Evolutionary conservation across 1,140 invertebrate species (phyloP), one percentile per base, ranked within the genome.

Genomic region (Drosophila novamexicana): DNA sequence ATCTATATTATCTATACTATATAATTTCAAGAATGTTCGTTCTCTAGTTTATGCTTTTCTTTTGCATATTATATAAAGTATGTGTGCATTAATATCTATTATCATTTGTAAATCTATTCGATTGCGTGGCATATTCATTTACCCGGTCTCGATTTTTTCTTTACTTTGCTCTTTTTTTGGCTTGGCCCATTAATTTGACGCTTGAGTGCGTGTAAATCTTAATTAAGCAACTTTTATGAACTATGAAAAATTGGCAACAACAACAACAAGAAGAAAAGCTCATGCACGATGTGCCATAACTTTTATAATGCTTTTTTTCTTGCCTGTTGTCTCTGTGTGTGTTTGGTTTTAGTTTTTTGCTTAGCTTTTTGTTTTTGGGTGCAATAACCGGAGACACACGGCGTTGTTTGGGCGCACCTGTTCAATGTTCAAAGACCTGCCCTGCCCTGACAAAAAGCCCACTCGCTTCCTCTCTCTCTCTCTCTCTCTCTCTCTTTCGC

Each of bases 211-310:
- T 76, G 67, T 72, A 67, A 67, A 59, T 72, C 73, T 76, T 79
- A 79, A 79, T 79, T 76, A 76, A 61, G 64, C 73, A 76, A 79
- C 53, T 72, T 76, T 76, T 76, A 73, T 72, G 58, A 64, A 76
- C 58, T 66, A 62, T 72, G 62, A 63, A 59, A 69, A 69, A 75
- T 50, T 61, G 44, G 34, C 54, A 62, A 58, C 57, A 52, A 75
- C 18, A 57, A 44, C 34, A 40, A 36, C 8, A 62, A 44, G n/a
- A 39, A 44, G 7, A 61, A 49, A 16, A 50, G 12, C 37, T n/a
- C 16, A 57, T 12, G 45, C 50, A 61, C 39, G 49, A 56, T 39
- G 54, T 57, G 62, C 40, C 47, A 65, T 52, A 68, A 56, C 29
- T 47, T 52, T 66, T 53, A 64, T 71, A 50, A 69, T 39, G 49